These are phyloP conservation scores for Apotomis turbidana DNA, from an alignment of 2,888 invertebrate genomes.

Conservation along the genomic window DNA sequence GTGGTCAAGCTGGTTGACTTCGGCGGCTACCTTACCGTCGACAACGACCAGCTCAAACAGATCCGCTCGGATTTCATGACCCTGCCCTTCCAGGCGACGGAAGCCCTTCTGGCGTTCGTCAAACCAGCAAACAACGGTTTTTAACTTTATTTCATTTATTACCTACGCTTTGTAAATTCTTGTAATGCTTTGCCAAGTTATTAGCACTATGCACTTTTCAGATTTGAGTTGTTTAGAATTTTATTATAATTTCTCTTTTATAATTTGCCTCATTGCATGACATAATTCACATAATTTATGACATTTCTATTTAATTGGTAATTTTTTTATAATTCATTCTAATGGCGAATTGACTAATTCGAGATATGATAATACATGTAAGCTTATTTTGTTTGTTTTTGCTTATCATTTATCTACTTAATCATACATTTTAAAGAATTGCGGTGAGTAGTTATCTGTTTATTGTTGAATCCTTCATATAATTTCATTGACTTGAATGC, in stretches of 20 bases:
- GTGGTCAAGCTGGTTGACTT: slow-evolving; percentile 96
- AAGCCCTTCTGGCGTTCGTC: slow-evolving; percentile 96
- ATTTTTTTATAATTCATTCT: not conserved
- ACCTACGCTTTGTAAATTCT: not conserved
- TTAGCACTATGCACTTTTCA: not conserved
- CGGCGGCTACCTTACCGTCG: slow-evolving; percentile 94
- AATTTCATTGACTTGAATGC: not conserved
- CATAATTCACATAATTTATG: slow-evolving; percentile 1
- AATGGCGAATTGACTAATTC: slow-evolving; percentile 18
- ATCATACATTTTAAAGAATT: not conserved
- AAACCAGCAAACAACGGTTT: slow-evolving; percentile 89
- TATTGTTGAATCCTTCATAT: not conserved
- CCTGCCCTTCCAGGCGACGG: slow-evolving; percentile 98
- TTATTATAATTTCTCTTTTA: not conserved
- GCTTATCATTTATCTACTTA: slow-evolving; percentile 1
- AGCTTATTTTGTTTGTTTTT: slow-evolving; percentile 12
- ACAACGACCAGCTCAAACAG: slow-evolving; percentile 91
- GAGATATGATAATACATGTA: slow-evolving; percentile 6
- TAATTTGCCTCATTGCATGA: not conserved
- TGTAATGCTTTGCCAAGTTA: too few relatives aligned
- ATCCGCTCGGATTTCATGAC: slow-evolving; percentile 97
- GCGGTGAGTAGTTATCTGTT: not conserved
- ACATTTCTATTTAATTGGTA: not conserved
- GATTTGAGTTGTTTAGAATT: not conserved
- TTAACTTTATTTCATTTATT: slow-evolving; percentile 34